Evolutionary conservation across 2,113 vertebrate species (phyloP).

Genomic region (Trematomus loennbergii): DNA sequence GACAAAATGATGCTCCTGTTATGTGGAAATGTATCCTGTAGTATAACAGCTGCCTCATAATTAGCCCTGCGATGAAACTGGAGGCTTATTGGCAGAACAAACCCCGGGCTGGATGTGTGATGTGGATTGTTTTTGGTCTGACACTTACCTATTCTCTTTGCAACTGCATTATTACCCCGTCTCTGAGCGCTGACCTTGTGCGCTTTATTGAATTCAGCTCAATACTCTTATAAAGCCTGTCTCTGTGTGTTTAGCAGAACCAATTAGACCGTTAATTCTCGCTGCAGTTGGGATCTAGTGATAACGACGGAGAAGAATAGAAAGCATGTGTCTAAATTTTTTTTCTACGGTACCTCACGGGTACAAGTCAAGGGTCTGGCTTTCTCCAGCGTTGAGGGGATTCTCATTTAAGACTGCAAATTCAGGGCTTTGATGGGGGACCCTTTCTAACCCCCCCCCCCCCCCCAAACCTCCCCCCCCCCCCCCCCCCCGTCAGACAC

Average conservation of each 20-base stretch:
- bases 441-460: slow-evolving; percentile 58
- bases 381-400: slow-evolving; percentile 70
- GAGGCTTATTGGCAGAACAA: slow-evolving; percentile 66
- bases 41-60: slow-evolving; percentile 68
- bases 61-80: slow-evolving; percentile 71
- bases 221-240: slow-evolving; percentile 55
- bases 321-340: slow-evolving; percentile 42
- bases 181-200: slow-evolving; percentile 63
- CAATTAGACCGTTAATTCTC: slow-evolving; percentile 72
- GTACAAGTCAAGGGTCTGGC: slow-evolving; percentile 65
- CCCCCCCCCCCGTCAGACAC: slow-evolving; percentile 64
- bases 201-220: slow-evolving; percentile 59
- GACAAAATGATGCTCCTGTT: slow-evolving; percentile 74
- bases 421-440: slow-evolving; percentile 70
- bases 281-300: slow-evolving; percentile 54
- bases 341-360: slow-evolving; percentile 33
- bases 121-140: slow-evolving; percentile 65
- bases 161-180: slow-evolving; percentile 52
- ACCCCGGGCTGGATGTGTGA: slow-evolving; percentile 63
- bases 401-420: slow-evolving; percentile 73
- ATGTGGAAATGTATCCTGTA: slow-evolving; percentile 70
- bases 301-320: slow-evolving; percentile 71
- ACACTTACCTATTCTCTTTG: slow-evolving; percentile 49
- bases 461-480: slow-evolving; percentile 28
- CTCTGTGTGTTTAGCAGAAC: slow-evolving; percentile 67